These are phyloP conservation scores for Colistium nudipinnis DNA, from an alignment of 2,113 vertebrate species.

Conservation along the genomic window DNA sequence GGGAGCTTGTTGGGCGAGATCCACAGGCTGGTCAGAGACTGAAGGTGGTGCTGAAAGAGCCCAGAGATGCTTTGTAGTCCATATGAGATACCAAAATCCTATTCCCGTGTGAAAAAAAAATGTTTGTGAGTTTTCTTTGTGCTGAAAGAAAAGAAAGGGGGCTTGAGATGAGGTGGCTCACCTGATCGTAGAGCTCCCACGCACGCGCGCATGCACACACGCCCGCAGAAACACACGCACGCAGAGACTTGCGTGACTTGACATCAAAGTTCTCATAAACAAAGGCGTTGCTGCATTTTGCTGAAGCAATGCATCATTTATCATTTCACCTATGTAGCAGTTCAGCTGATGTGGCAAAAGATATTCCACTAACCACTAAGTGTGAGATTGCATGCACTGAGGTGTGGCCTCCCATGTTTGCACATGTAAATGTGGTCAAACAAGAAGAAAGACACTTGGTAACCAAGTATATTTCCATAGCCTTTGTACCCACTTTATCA, in stretches of 20 bases:
- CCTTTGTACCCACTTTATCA: too few relatives aligned
- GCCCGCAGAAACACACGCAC: neutral
- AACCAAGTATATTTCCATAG: too few relatives aligned
- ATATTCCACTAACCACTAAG: slow-evolving; percentile 1
- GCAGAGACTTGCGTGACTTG: neutral
- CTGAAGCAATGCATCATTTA: slow-evolving; percentile 24
- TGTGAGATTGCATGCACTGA: slow-evolving; percentile 7
- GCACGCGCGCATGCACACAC: neutral
- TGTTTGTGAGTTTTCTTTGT: slow-evolving; percentile 28
- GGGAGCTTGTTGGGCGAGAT: slow-evolving; percentile 59
- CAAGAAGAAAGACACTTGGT: too few relatives aligned
- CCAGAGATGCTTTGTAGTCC: slow-evolving; percentile 32
- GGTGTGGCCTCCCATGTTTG: slow-evolving; percentile 10
- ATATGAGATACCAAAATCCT: slow-evolving; percentile 18
- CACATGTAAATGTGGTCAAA: too few relatives aligned
- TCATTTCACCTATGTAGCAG: slow-evolving; percentile 38
- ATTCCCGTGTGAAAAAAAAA: slow-evolving; percentile 16
- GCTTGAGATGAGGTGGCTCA: slow-evolving; percentile 3
- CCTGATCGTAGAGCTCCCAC: neutral
- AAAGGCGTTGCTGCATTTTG: slow-evolving; percentile 27
- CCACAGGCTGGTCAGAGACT: slow-evolving; percentile 18
- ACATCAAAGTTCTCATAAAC: slow-evolving; percentile 20
- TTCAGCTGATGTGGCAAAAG: slow-evolving; percentile 26
- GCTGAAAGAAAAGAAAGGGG: slow-evolving; percentile 5
- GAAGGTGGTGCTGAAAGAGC: slow-evolving; percentile 21